Evolutionary conservation across 2,113 vertebrate species (phyloP), one percentile per base, ranked within the genome.

Genomic region (Nymphicus hollandicus): DNA sequence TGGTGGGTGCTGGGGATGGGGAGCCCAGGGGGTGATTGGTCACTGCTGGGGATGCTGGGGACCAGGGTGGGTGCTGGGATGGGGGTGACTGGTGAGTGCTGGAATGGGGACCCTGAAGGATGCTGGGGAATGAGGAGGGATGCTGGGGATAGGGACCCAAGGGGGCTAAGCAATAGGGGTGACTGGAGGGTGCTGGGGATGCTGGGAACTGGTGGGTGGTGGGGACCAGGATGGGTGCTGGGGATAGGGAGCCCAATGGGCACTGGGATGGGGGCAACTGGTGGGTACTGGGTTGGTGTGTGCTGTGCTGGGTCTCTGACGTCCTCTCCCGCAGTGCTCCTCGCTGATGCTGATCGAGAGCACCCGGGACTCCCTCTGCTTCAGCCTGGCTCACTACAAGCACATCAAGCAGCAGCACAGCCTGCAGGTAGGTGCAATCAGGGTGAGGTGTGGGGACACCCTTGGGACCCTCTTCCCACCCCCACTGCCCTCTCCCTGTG

Each of bases 341-440:
- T 99, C 99, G 4, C 94, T 99, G 90, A 99, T 99, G 99, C 97
- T 99, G 85, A 99, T 99, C 0, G 99, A 99, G 96, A 99, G 98
- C 74, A 98, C 99, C 4, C 98, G 99, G 94, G 99, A 99, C 96
- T 99, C 99, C 0, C 98, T 99, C 41, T 98, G 98, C 97, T 99
- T 99, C 98, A 99, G 98, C 10, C 98, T 99, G 79, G 99, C 98
- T 7, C 99, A 99, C 97, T 99, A 99, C 96, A 99, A 99, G 94
- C 99, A 99, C 12, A 98, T 98, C 95, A 99, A 99, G 72, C 99
- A 99, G 85, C 99, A 99, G 53, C 99, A 99, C 91, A 99, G 97
- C 47, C 98, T 99, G 84, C 99, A 99, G 99, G 99, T 99, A 97
- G 23, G 22, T n/a, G 14, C 16, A 0, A 31, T 6, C 1, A 0